phyloP scores from a whole-genome alignment of 2,888 invertebrate species.

The Drosophila affinis region DNA sequence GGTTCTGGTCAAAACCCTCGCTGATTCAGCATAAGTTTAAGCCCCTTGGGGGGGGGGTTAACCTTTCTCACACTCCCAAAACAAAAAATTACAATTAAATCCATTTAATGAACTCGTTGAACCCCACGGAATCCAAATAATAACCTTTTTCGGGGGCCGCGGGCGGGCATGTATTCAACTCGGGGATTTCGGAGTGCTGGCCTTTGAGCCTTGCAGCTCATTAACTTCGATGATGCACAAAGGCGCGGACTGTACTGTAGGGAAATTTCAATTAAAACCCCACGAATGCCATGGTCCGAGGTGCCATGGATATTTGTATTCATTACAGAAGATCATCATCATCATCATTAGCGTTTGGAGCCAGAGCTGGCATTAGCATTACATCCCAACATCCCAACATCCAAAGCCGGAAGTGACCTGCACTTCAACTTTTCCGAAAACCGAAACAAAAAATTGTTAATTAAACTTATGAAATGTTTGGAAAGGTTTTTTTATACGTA shows the following conservation, averaged over 20 bases:
- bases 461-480: constrained; percentile 68
- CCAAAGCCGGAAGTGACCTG: constrained; percentile 69
- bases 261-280: constrained; percentile 65
- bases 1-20: neutral
- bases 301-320: constrained; percentile 62
- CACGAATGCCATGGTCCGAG: constrained; percentile 7
- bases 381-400: constrained; percentile 33
- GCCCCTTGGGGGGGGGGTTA: neutral
- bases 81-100: constrained; percentile 66
- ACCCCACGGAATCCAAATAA: constrained; percentile 59
- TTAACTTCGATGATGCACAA: constrained; percentile 62
- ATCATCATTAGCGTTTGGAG: constrained; percentile 15
- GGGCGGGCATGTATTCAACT: constrained; percentile 27
- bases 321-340: constrained; percentile 52
- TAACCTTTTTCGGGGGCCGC: constrained; percentile 58
- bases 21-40: constrained; percentile 43
- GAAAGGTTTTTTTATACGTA: constrained; percentile 24
- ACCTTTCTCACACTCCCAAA: neutral
- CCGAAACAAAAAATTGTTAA: constrained; percentile 51
- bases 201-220: constrained; percentile 57
- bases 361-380: neutral
- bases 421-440: constrained; percentile 53
- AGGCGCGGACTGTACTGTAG: constrained; percentile 18
- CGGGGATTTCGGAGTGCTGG: constrained; percentile 1
- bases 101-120: constrained; percentile 77